Conservation (phyloP, 2,797 vertebrate genomes). For the Brachymystax lenok region DNA sequence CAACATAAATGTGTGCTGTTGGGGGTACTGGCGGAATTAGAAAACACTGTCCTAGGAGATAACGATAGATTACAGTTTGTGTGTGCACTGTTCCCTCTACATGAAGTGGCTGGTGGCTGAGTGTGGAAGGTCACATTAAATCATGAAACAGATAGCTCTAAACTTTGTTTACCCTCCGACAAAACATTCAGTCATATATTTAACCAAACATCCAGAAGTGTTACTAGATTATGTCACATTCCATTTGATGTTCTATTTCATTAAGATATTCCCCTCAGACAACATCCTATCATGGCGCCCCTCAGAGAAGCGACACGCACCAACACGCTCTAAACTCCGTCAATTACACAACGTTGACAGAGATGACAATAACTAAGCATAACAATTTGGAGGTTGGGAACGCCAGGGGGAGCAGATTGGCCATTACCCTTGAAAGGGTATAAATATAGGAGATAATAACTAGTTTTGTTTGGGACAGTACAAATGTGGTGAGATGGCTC, state of each 20-base stretch:
- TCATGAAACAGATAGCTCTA: neutral
- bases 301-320: neutral
- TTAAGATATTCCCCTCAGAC: neutral
- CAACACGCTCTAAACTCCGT: neutral
- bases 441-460: constrained; percentile 35
- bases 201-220: neutral
- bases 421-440: constrained; percentile 37
- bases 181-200: neutral
- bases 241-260: neutral
- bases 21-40: too few species aligned
- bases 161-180: neutral
- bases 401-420: constrained; percentile 15
- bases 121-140: neutral
- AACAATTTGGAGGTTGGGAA: constrained; percentile 24
- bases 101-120: neutral
- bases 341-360: constrained; percentile 30
- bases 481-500: constrained; percentile 14
- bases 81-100: neutral
- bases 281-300: neutral
- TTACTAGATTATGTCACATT: neutral
- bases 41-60: neutral
- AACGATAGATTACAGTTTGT: neutral
- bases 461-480: constrained; percentile 35
- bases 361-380: constrained; percentile 22
- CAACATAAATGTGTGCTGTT: too few species aligned